A percentile compares a stretch with the other conserved stretches of the same genome.
These are phyloP conservation scores for Trachemys scripta DNA, from an alignment of 2,113 vertebrate genomes.

Conservation along the genomic window DNA sequence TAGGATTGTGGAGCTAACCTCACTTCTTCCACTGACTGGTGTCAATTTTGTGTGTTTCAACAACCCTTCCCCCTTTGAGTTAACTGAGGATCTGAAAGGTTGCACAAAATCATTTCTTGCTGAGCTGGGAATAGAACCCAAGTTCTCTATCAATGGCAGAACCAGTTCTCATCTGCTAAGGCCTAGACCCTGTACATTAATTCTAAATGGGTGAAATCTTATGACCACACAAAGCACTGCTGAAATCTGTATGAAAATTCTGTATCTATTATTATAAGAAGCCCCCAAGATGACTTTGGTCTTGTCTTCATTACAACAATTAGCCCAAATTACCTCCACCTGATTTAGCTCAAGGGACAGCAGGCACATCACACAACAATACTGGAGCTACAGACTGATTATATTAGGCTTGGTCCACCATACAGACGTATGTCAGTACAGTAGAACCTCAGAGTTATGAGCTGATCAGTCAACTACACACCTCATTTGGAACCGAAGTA, in stretches of 20 bases:
- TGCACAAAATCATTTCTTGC: background rate
- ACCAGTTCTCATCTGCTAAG: background rate
- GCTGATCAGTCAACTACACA: too few relatives aligned
- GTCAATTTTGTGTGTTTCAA: background rate
- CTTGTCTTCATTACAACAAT: background rate
- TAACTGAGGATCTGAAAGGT: background rate
- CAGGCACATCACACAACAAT: rapidly evolving
- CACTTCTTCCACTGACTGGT: background rate
- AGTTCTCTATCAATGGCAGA: background rate
- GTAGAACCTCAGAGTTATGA: too few relatives aligned
- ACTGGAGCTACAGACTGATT: background rate
- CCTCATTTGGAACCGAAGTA: too few relatives aligned
- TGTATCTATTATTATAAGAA: background rate
- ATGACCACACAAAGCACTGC: background rate
- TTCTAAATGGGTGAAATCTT: background rate
- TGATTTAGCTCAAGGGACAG: too few relatives aligned
- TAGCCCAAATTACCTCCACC: background rate
- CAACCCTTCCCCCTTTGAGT: background rate
- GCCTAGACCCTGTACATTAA: background rate
- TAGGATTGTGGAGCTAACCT: background rate
- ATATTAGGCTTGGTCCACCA: too few relatives aligned
- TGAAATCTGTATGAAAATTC: background rate
- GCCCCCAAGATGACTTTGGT: background rate
- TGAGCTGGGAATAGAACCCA: background rate
- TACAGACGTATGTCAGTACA: too few relatives aligned